A percentile compares a stretch with the other conserved stretches of the same genome.
These are phyloP conservation scores for Geococcyx californianus DNA, from an alignment of 2,113 vertebrate genomes.

Conservation along the genomic window DNA sequence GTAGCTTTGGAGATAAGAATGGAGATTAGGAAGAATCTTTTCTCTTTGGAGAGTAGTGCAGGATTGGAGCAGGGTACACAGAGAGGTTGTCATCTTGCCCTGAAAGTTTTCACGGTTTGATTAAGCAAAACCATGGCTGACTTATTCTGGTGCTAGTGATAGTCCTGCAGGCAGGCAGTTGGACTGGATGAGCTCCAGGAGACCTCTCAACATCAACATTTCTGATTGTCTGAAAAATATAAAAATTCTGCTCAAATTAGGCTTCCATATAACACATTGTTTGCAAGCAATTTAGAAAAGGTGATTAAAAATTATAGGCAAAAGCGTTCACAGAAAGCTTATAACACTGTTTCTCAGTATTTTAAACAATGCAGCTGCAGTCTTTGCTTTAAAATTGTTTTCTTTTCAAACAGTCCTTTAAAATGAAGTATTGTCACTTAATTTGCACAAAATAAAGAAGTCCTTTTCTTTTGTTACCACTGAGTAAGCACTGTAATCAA, in stretches of 20 bases:
- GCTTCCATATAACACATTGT: not conserved
- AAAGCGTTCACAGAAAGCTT: not conserved
- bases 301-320: not conserved
- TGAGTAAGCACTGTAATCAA: slow-evolving; percentile 4
- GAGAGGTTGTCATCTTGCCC: not conserved
- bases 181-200: not conserved
- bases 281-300: not conserved
- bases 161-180: not conserved
- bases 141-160: not conserved
- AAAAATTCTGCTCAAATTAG: not conserved
- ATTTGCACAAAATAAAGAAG: not conserved
- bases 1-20: not conserved
- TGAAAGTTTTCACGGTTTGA: not conserved
- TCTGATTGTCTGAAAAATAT: not conserved
- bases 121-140: not conserved
- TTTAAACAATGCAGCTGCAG: not conserved
- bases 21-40: not conserved
- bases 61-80: not conserved
- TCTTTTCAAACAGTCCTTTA: not conserved
- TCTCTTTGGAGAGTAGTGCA: not conserved
- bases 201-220: not conserved
- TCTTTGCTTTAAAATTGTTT: not conserved
- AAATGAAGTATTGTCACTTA: not conserved
- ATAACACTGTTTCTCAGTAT: not conserved
- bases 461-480: not conserved